Conservation (phyloP, 37 sponge, comb jelly and placozoan species). For the Haliclona indistincta region DNA sequence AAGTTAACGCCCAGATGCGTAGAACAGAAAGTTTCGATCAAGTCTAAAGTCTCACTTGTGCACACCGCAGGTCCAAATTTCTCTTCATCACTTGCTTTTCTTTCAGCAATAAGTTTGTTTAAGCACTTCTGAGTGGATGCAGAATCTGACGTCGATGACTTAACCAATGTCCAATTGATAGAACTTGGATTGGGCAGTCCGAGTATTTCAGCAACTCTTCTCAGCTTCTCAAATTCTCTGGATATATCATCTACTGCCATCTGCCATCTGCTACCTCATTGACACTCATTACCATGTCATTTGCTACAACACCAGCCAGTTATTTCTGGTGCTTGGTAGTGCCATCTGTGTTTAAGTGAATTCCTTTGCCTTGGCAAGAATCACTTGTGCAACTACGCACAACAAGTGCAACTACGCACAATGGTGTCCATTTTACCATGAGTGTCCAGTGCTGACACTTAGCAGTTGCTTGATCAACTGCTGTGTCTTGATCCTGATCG, state of each 20-base stretch:
- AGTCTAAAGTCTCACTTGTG: conserved; percentile 25
- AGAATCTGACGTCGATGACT: conserved; percentile 34
- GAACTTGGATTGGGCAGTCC: conserved; percentile 25
- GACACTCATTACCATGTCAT: conserved; percentile 26
- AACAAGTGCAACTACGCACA: no score
- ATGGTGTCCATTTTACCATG: no score
- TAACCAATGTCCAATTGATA: conserved; percentile 39
- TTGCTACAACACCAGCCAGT: conserved; percentile 32
- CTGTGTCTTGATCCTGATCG: conserved; percentile 74
- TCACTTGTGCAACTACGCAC: no score
- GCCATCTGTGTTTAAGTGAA: conserved; percentile 39
- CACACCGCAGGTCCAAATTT: conserved; percentile 28
- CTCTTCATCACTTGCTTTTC: conserved; percentile 20
- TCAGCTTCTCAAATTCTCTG: conserved; percentile 30
- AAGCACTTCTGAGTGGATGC: conserved; percentile 42
- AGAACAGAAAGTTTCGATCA: conserved; percentile 43
- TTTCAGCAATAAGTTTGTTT: conserved; percentile 33
- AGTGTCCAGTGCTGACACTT: no score
- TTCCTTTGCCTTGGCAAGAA: neutral
- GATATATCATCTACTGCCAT: conserved; percentile 23
- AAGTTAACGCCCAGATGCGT: conserved; percentile 58
- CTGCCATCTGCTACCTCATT: conserved; percentile 38
- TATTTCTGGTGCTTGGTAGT: conserved; percentile 42
- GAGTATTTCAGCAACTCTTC: conserved; percentile 6
- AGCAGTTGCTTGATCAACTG: conserved; percentile 75